A percentile compares a stretch with the other conserved stretches of the same genome.
phyloP scores from a whole-genome alignment of 2,888 invertebrate genomes.

The Penaeus monodon region DNA sequence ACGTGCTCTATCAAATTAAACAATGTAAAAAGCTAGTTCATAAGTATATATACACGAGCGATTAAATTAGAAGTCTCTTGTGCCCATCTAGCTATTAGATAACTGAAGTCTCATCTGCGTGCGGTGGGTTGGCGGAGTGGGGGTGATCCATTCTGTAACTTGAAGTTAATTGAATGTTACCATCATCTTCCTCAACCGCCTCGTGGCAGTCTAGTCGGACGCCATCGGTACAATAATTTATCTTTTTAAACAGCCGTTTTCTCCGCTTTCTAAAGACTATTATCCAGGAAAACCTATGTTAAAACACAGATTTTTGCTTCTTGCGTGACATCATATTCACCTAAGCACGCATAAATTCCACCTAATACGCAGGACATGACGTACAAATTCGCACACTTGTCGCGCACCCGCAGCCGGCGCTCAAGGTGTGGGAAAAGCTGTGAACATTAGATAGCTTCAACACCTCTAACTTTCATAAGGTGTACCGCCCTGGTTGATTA shows the following conservation, averaged over 20 bases:
- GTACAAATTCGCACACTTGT: slow-evolving; percentile 9
- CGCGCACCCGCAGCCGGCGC: slow-evolving; percentile 18
- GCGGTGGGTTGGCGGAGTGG: slow-evolving; percentile 11
- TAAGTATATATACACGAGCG: slow-evolving; percentile 40
- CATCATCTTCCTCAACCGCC: slow-evolving; percentile 43
- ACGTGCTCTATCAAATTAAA: slow-evolving; percentile 52
- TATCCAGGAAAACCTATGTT: neutral
- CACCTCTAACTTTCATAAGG: slow-evolving; percentile 48
- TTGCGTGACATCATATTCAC: too few relatives aligned
- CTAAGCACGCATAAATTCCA: neutral
- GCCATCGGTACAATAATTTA: slow-evolving; percentile 30
- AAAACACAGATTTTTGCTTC: too few relatives aligned
- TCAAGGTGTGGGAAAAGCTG: slow-evolving; percentile 32
- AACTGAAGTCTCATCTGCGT: slow-evolving; percentile 42
- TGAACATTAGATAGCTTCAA: slow-evolving; percentile 48
- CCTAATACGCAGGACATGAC: neutral
- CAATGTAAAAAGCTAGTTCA: slow-evolving; percentile 35
- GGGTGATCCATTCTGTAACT: slow-evolving; percentile 32
- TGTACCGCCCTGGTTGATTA: slow-evolving; percentile 43
- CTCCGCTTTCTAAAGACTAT: neutral
- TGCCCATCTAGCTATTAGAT: slow-evolving; percentile 37
- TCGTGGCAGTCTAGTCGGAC: slow-evolving; percentile 19
- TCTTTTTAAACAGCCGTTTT: neutral
- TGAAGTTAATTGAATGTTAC: slow-evolving; percentile 51
- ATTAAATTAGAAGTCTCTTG: slow-evolving; percentile 43